These are phyloP conservation scores for Phallusia fumigata DNA, from an alignment of 23 tunicate genomes.

Conservation along the genomic window DNA sequence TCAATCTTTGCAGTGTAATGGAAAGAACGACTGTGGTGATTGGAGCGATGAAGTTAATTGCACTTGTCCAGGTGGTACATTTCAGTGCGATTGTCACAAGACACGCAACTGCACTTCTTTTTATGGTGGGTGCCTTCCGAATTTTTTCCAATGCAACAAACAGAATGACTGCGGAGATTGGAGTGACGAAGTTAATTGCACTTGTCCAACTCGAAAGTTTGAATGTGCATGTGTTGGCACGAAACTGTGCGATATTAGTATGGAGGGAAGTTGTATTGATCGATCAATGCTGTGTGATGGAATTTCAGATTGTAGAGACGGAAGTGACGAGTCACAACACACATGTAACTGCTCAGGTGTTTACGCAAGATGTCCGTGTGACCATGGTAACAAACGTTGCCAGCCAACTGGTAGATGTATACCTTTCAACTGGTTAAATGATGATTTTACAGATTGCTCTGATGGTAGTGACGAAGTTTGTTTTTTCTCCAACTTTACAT, in stretches of 20 bases:
- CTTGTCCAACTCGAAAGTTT: background rate
- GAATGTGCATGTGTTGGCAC: background rate
- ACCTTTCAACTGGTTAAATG: background rate
- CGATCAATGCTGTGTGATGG: background rate
- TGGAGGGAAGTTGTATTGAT: background rate
- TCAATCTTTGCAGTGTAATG: background rate
- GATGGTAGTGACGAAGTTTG: background rate
- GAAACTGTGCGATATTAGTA: background rate
- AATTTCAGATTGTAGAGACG: background rate
- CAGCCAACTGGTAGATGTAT: background rate
- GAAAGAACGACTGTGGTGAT: background rate
- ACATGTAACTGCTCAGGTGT: background rate
- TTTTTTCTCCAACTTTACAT: background rate
- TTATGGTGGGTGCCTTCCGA: background rate
- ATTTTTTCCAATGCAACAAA: background rate
- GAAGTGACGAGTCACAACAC: background rate
- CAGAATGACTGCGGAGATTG: background rate
- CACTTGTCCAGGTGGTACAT: background rate
- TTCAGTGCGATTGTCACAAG: background rate
- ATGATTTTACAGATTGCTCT: background rate
- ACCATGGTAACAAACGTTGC: background rate
- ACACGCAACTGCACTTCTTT: background rate
- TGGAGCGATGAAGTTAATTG: background rate
- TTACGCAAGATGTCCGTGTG: constrained; percentile 4
- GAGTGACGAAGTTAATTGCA: background rate